Evolutionary conservation across 2,797 vertebrate genomes (phyloP).

Genomic region (Mus caroli): DNA sequence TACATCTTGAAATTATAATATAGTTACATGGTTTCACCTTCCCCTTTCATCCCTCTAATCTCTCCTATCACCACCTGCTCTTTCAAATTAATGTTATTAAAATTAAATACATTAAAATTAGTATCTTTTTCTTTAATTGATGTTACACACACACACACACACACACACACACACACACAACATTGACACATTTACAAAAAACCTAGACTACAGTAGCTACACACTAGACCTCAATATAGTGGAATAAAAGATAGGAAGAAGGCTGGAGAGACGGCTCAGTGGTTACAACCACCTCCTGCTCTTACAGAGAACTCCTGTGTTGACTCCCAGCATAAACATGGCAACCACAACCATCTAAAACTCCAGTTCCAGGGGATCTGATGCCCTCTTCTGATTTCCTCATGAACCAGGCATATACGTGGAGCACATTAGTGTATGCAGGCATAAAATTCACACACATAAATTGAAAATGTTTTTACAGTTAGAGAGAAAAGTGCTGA

Average conservation of each 20-base stretch:
- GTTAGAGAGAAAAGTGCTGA: not conserved
- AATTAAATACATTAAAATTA: too few species aligned
- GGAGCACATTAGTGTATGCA: not conserved
- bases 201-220: not conserved
- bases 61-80: too few species aligned
- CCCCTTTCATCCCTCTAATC: not conserved
- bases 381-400: not conserved
- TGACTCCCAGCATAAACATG: too few species aligned
- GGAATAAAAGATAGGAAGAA: not conserved
- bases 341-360: not conserved
- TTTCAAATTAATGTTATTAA: not conserved
- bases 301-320: not conserved
- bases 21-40: not conserved
- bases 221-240: not conserved
- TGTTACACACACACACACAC: too few species aligned
- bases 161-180: not conserved
- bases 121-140: not conserved
- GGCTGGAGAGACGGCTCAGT: not conserved
- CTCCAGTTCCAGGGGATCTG: not conserved
- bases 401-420: not conserved
- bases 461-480: not conserved
- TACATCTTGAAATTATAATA: not conserved
- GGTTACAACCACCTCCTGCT: not conserved
- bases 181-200: not conserved
- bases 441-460: not conserved